Percentiles rank a stretch among this genome's conserved stretches.
Evolutionary conservation across 2,888 invertebrate genomes (phyloP).

Genomic region (Sympetrum striolatum): DNA sequence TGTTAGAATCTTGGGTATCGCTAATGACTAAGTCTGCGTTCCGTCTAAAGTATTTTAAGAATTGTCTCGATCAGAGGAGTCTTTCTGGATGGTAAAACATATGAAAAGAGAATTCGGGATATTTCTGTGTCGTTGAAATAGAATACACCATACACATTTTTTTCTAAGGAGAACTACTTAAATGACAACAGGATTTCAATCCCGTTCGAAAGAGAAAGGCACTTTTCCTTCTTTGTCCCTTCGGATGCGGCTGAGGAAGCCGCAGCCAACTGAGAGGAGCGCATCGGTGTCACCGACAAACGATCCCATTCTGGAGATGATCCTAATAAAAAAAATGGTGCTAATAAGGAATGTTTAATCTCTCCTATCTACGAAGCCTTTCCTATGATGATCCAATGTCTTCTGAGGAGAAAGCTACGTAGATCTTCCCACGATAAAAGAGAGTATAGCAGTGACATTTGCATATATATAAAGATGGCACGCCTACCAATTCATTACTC

Average conservation of each 20-base stretch:
- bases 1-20: no score
- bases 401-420: not conserved
- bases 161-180: no score
- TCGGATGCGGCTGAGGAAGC: not conserved
- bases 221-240: no score
- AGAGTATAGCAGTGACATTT: not conserved
- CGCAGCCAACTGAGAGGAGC: not conserved
- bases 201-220: no score
- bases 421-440: not conserved
- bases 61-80: no score
- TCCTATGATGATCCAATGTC: not conserved
- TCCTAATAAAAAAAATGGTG: not conserved
- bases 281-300: not conserved
- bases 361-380: not conserved
- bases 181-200: no score
- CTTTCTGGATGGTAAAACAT: no score
- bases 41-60: no score
- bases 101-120: no score
- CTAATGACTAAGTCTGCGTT: no score
- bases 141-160: no score
- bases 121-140: no score
- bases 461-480: not conserved
- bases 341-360: not conserved
- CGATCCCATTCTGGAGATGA: not conserved
- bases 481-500: not conserved